phyloP scores from a whole-genome alignment of 2,888 invertebrate species.

The Netelia melanura region DNA sequence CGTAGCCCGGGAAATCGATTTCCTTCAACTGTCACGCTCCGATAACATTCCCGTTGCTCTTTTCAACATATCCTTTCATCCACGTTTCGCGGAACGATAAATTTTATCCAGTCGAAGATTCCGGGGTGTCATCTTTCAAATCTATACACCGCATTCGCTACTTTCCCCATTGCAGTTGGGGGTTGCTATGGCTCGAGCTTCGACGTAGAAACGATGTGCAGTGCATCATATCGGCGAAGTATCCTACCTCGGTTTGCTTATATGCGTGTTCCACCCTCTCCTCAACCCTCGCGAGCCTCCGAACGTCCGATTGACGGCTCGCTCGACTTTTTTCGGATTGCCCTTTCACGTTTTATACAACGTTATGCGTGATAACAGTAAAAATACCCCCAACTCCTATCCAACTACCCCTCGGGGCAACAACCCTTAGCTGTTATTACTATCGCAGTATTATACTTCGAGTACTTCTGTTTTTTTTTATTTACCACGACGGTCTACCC shows the following conservation, averaged over 20 bases:
- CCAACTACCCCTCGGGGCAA: too few species aligned
- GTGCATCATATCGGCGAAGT: too few species aligned
- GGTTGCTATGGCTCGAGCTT: too few species aligned
- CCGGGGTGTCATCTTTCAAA: slow-evolving; percentile 55
- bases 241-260: too few species aligned
- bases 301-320: slow-evolving; percentile 22
- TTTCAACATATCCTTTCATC: slow-evolving; percentile 54
- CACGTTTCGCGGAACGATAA: slow-evolving; percentile 53
- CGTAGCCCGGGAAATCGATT: slow-evolving; percentile 45
- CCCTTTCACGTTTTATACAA: neutral
- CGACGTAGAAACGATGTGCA: too few species aligned
- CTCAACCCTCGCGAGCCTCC: neutral
- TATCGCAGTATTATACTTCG: too few species aligned
- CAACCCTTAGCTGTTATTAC: too few species aligned
- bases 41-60: slow-evolving; percentile 35
- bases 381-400: too few species aligned
- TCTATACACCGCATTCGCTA: slow-evolving; percentile 6
- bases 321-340: slow-evolving; percentile 9
- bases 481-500: too few species aligned
- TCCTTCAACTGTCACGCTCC: slow-evolving; percentile 36
- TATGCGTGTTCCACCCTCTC: too few species aligned
- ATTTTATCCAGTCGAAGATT: slow-evolving; percentile 53
- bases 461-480: too few species aligned
- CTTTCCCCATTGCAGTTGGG: neutral
- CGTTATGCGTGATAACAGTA: neutral